Conservation (phyloP, 2,797 vertebrate genomes). For the Atherinosoma microstoma region DNA sequence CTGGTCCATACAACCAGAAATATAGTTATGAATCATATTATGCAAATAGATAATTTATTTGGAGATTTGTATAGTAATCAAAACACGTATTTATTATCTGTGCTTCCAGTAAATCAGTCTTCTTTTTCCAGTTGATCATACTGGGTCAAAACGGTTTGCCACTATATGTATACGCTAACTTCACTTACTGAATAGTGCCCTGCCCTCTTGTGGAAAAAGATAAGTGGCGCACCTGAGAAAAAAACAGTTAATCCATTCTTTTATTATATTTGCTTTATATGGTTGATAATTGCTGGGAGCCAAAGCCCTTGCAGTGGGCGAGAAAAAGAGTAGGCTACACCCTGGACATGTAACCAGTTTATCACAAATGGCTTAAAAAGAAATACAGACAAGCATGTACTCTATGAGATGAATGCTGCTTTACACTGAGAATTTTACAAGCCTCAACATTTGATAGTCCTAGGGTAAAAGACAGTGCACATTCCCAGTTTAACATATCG, state of each 20-base stretch:
- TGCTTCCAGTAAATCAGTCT: background rate
- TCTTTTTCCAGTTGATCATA: background rate
- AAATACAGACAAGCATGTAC: background rate
- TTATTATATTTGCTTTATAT: background rate
- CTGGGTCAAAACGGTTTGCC: background rate
- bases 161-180: too few relatives aligned
- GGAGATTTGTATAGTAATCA: background rate
- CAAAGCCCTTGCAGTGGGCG: background rate
- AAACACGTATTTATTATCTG: background rate
- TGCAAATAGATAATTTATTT: background rate
- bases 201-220: conserved; percentile 22
- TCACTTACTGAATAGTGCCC: conserved; percentile 14
- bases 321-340: background rate
- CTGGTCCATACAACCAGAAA: background rate
- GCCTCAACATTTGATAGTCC: too few relatives aligned
- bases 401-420: background rate
- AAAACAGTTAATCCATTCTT: background rate
- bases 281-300: background rate
- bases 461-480: background rate
- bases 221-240: background rate
- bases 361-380: background rate
- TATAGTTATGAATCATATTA: background rate
- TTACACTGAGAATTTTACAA: too few relatives aligned
- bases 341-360: background rate
- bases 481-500: background rate